Conservation (phyloP, 2,113 vertebrate genomes). For the Myotis yumanensis region DNA sequence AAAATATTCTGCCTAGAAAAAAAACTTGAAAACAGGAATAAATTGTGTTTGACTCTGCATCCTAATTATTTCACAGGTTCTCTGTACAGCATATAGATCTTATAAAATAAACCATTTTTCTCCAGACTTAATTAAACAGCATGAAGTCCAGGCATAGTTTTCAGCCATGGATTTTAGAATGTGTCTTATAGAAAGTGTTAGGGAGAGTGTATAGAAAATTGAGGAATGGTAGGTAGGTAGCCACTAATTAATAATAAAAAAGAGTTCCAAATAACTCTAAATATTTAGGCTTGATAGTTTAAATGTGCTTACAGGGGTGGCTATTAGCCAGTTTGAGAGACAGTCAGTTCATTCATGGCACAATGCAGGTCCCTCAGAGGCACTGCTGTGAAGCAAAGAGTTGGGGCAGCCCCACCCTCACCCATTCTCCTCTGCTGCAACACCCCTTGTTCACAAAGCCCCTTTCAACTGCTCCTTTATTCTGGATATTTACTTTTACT, state of each 20-base stretch:
- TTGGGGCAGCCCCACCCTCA: slow-evolving; percentile 74
- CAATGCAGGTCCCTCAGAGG: slow-evolving; percentile 76
- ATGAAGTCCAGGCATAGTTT: slow-evolving; percentile 8
- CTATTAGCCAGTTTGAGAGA: slow-evolving; percentile 79
- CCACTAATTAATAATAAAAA: slow-evolving; percentile 76
- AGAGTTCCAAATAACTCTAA: slow-evolving; percentile 79
- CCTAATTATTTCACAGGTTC: not conserved
- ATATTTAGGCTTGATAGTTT: slow-evolving; percentile 81
- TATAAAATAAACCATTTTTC: slow-evolving; percentile 44
- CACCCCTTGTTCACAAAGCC: slow-evolving; percentile 81
- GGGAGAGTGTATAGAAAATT: not conserved
- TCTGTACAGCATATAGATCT: not conserved
- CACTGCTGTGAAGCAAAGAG: slow-evolving; percentile 76
- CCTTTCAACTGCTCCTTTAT: slow-evolving; percentile 84
- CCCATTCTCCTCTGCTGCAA: slow-evolving; percentile 74
- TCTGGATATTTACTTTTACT: slow-evolving; percentile 81
- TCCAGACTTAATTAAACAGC: slow-evolving; percentile 62
- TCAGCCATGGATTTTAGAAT: slow-evolving; percentile 26
- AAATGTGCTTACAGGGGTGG: slow-evolving; percentile 72
- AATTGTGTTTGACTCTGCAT: not conserved
- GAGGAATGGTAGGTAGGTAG: slow-evolving; percentile 28
- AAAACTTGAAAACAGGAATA: not conserved
- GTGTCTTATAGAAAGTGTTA: slow-evolving; percentile 50
- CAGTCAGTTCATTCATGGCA: slow-evolving; percentile 77
- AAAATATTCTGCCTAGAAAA: not conserved